These are phyloP conservation scores for Onychorhynchus coronatus DNA, from an alignment of 2,113 vertebrate species.

Conservation along the genomic window DNA sequence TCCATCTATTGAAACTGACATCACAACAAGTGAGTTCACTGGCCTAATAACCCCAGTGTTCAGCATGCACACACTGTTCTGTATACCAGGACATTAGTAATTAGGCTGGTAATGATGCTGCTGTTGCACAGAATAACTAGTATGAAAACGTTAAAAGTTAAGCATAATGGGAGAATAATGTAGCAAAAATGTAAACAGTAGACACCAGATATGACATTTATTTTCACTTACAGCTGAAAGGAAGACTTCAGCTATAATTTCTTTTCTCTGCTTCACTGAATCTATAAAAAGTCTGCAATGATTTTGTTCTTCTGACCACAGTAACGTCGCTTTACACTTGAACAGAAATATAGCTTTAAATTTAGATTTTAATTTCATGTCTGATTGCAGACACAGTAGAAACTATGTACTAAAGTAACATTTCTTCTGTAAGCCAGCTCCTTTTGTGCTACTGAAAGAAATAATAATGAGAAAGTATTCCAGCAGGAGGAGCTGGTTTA, in stretches of 20 bases:
- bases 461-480: constrained; percentile 81
- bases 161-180: constrained; percentile 27
- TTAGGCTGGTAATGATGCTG: background rate
- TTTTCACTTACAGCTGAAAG: constrained; percentile 48
- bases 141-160: constrained; percentile 5
- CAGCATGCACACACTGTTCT: background rate
- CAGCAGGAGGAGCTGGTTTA: constrained; percentile 82
- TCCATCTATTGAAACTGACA: background rate
- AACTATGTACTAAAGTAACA: constrained; percentile 42
- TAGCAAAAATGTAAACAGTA: background rate
- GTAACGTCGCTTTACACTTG: background rate
- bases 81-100: background rate
- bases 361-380: constrained; percentile 65
- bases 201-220: constrained; percentile 19
- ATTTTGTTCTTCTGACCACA: constrained; percentile 12
- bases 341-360: constrained; percentile 49
- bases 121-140: background rate
- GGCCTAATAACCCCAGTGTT: background rate
- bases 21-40: background rate
- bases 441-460: constrained; percentile 59
- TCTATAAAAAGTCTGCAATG: background rate
- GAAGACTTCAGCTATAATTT: background rate
- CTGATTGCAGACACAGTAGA: constrained; percentile 22
- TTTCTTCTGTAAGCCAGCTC: constrained; percentile 42
- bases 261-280: constrained; percentile 33